Conservation (phyloP, 2,888 invertebrate species). For the Hoplodrina ambigua region DNA sequence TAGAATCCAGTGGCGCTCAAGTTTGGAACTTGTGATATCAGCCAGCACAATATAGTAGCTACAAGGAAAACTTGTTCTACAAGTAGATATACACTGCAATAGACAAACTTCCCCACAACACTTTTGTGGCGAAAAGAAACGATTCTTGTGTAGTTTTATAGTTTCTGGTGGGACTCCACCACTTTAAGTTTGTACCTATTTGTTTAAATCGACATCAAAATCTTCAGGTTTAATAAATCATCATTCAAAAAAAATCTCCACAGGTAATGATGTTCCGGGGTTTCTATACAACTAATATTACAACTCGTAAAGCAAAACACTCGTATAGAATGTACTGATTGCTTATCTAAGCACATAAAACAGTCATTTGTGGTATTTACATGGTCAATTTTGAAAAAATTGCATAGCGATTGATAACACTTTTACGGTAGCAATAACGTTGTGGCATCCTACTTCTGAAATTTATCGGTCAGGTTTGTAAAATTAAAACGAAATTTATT, state of each 20-base stretch:
- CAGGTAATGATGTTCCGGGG: not conserved
- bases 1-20: constrained; percentile 20
- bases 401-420: constrained; percentile 9
- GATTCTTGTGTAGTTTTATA: constrained; percentile 45
- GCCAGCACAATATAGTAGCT: constrained; percentile 34
- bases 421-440: not conserved
- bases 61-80: constrained; percentile 44
- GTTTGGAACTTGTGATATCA: constrained; percentile 45
- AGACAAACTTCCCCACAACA: constrained; percentile 48
- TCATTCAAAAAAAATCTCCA: constrained; percentile 12
- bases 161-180: constrained; percentile 21
- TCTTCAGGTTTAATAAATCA: not conserved
- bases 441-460: not conserved
- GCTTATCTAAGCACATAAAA: constrained; percentile 9
- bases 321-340: not conserved
- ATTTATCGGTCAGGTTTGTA: not conserved
- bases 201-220: constrained; percentile 27
- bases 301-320: constrained; percentile 2
- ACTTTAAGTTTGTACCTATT: constrained; percentile 22
- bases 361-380: constrained; percentile 5
- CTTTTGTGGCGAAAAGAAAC: constrained; percentile 46
- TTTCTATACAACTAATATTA: not conserved
- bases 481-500: constrained; percentile 7
- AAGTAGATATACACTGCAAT: constrained; percentile 21
- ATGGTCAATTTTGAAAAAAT: constrained; percentile 11